Base-by-base conservation (phyloP, 2,888 invertebrate genomes). In the Orthosia gothica region DNA sequence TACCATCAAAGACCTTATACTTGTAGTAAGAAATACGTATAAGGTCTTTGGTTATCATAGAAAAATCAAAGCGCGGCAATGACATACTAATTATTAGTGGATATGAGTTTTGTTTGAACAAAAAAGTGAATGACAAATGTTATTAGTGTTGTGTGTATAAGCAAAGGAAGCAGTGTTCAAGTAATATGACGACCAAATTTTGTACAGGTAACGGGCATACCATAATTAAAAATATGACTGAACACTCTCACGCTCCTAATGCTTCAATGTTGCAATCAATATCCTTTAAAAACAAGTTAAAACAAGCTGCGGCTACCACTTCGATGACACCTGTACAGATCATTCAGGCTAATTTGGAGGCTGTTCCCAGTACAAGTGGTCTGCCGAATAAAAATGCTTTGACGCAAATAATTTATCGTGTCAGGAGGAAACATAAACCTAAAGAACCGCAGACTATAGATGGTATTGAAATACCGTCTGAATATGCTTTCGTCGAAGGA, bases 401-500 rank as follows among this genome's bases (percentile, higher is more conserved):
- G 54, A 54, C n/a, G 26, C 58, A 58, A 58, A 32, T 58, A 32
- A 58, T n/a, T 13, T 32, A 59, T 59, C 40, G 40, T 40, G n/a
- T 40, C n/a, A 40, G 59, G n/a, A 59, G n/a, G 59, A 59, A 59
- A 59, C n/a, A 59, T n/a, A 59, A 40, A 32, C 59, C 73, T 55
- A 55, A 61, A 57, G 73, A 73, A 67, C 67, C 73, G 61, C 52
- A 73, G 50, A 63, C 59, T 59, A 40, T 59, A 58, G 32, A 59
- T 61, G 62, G 67, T 55, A 73, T 73, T 55, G 32, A 73, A 54
- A 50, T 65, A 65, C 71, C 65, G n/a, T 49, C 64, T 58, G 65
- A 15, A 71, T 71, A 71, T 65, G 50, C 59, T 71, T 67, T 57
- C 67, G 58, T 71, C 58, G 71, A 71, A 59, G 68, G 68, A 47